These are phyloP conservation scores for Lichenostomus cassidix DNA, from an alignment of 2,113 vertebrate species.

Conservation along the genomic window DNA sequence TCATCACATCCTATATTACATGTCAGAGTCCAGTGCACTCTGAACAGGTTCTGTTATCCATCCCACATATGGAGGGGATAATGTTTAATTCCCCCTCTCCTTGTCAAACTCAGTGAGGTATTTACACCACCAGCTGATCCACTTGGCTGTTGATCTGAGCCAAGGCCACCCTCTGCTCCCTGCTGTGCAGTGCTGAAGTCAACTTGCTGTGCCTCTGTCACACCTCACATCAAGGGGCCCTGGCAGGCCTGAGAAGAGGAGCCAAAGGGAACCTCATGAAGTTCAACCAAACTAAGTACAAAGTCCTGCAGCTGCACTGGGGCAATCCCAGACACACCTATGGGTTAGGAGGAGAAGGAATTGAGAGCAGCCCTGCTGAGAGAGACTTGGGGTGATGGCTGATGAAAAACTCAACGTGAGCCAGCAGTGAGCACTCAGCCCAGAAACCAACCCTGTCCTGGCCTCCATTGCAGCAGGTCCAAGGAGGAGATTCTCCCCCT, in stretches of 20 bases:
- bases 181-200: background rate
- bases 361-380: background rate
- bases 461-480: background rate
- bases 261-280: background rate
- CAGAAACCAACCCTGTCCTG: background rate
- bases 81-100: background rate
- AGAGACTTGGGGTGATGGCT: background rate
- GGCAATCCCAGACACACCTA: background rate
- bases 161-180: background rate
- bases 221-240: background rate
- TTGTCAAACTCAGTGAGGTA: rapidly evolving
- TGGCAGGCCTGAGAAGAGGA: background rate
- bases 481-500: background rate
- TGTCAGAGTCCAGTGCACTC: background rate
- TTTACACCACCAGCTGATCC: background rate
- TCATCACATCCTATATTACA: background rate
- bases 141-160: background rate
- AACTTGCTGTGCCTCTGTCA: background rate
- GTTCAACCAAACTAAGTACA: background rate
- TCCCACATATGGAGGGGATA: background rate
- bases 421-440: background rate
- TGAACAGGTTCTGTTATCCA: background rate
- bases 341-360: rapidly evolving
- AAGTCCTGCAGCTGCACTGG: rapidly evolving
- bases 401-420: background rate